Evolutionary conservation across 2,888 invertebrate species (phyloP).

Genomic region (Altica lythri): DNA sequence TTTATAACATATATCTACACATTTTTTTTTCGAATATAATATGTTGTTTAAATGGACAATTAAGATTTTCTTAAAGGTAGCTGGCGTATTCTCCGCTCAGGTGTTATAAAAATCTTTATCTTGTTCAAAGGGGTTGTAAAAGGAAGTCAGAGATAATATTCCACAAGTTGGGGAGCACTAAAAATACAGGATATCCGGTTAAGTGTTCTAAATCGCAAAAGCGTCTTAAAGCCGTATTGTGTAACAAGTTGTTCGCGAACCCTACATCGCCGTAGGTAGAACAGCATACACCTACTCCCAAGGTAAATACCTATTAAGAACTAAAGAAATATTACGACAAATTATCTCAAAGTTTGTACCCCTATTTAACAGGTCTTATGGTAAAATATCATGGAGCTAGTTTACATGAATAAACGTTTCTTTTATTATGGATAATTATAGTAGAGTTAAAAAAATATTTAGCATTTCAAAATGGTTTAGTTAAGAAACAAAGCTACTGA

Average conservation of each 20-base stretch:
- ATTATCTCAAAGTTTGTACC: too few species aligned
- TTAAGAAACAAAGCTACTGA: conserved; percentile 14
- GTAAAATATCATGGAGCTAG: too few species aligned
- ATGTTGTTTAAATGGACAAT: not conserved
- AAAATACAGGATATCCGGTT: conserved; percentile 52
- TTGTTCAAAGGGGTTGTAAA: conserved; percentile 39
- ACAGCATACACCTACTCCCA: conserved; percentile 13
- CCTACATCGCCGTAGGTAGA: conserved; percentile 20
- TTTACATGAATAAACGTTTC: too few species aligned
- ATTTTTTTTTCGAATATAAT: not conserved
- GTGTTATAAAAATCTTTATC: conserved; percentile 33
- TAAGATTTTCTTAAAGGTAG: not conserved
- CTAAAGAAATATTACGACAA: too few species aligned
- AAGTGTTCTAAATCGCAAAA: conserved; percentile 43
- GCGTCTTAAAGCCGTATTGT: conserved; percentile 39
- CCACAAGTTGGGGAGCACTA: conserved; percentile 50
- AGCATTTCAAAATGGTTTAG: conserved; percentile 9
- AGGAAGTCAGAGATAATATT: conserved; percentile 52
- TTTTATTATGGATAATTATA: too few species aligned
- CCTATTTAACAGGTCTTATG: not conserved
- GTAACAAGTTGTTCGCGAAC: conserved; percentile 42
- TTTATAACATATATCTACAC: not conserved
- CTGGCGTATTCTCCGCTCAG: conserved; percentile 24
- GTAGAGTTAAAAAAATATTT: conserved; percentile 5
- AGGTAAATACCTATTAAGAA: too few species aligned